Evolutionary conservation across 2,888 invertebrate species (phyloP), one percentile per base, ranked within the genome.

Genomic region (Limnephilus rhombicus): DNA sequence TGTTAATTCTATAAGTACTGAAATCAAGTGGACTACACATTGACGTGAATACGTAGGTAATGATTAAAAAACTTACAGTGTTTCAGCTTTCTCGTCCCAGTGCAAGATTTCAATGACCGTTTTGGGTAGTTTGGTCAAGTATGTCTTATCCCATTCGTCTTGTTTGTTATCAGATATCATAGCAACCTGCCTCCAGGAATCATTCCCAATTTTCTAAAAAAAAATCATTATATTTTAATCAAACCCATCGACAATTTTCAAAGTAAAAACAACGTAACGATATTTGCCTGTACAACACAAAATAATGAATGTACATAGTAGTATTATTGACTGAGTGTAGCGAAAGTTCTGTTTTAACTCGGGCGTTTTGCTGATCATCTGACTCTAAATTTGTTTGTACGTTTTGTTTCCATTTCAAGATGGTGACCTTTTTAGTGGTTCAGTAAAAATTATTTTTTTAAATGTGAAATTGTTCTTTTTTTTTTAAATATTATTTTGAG

Each of bases 81-180:
- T 94, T 94, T 97, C 96, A 92, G 96, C 96, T 0, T 96, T 94
- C 92, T 96, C 95, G 94, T 98, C 97, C 98, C 98, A 98, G 11
- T 96, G 96, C 34, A 98, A 94, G 91, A 98, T 97, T 92, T 98
- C 97, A 4, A 97, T 96, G 18, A 98, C 98, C 31, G 98, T 96
- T 93, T 97, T 96, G 12, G 95, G 94, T 5, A 94, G 95, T 93
- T 95, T 95, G 34, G 95, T 94, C 86, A 96, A 95, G 29, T 95
- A 95, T n/a, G 92, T 93, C 1, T 94, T 94, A 1, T 94, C 95
- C 95, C 95, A 95, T 29, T 95, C 94, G 5, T 93, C 94, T 34
- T 94, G 94, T 29, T 94, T 94, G 11, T 94, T 94, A 37, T 94
- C 94, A 91, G 96, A 94, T 7, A 97, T 95, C 94, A 97, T 95